Base-by-base conservation (phyloP, 2,888 invertebrate genomes). In the Athalia rosae region DNA sequence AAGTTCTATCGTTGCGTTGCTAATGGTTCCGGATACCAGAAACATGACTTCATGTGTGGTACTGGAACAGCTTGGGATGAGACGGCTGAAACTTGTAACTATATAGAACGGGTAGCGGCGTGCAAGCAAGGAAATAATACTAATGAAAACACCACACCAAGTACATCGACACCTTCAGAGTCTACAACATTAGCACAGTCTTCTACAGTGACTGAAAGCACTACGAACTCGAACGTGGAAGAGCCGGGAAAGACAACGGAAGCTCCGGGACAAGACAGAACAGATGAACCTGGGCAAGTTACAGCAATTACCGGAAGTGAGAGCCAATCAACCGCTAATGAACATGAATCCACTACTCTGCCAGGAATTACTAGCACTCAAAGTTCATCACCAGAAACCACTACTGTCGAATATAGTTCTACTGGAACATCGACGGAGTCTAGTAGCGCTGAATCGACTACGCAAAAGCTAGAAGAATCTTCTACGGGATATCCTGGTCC, bases 21-120 rank as follows among this genome's bases (percentile, higher is more conserved):
- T 78, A 92, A 92, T 86, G 93, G 92, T 4, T 89, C 91, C 63
- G 91, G 91, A 3, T 94, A 91, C 83, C 93, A 90, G 66, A 93
- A 92, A 89, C 94, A 94, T 86, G 94, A 95, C 80, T 96, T 95
- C 87, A 90, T 90, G 11, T 96, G 96, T 88, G 94, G 93, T 3
- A 92, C 93, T 76, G 95, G 95, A 71, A 96, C 96, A 4, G 93
- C 94, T 50, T 96, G 96, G 95, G 95, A 95, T 89, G 92, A 93
- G 78, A 90, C 91, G 74, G 90, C 93, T 78, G 91, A 93, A 86
- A 92, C 94, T 69, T 96, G 96, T 88, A 95, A 96, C 88, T 93
- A 95, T 87, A 84, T 83, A 3, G 59, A 78, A 15, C 81, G 82
- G 71, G 88, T 89, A 47, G 15, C 82, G n/a, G 82, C 87, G 8